These are phyloP conservation scores for Catocala fraxini DNA, from an alignment of 2,888 invertebrate genomes.

Conservation along the genomic window DNA sequence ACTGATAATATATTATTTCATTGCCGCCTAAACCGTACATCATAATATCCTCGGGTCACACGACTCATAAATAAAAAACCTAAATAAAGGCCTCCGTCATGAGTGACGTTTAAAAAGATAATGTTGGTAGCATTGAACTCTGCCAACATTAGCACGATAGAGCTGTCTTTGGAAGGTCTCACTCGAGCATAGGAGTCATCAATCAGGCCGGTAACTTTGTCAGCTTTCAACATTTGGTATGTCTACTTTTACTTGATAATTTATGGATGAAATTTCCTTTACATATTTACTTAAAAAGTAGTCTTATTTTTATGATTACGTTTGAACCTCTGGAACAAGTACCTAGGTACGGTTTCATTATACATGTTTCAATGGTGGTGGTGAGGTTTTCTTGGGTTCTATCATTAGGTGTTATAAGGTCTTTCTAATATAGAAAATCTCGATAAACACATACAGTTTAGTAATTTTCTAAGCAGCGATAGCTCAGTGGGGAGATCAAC, in stretches of 20 bases:
- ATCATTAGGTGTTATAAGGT: too few relatives aligned
- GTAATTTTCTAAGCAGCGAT: too few relatives aligned
- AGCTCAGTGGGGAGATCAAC: too few relatives aligned
- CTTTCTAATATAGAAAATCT: too few relatives aligned
- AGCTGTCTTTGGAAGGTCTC: slow-evolving; percentile 47
- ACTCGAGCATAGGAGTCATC: slow-evolving; percentile 58
- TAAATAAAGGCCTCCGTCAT: slow-evolving; percentile 25
- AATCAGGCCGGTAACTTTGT: slow-evolving; percentile 66
- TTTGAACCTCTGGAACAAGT: neutral
- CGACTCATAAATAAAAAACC: slow-evolving; percentile 15
- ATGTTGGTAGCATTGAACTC: slow-evolving; percentile 32
- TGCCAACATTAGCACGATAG: slow-evolving; percentile 45
- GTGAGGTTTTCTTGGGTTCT: too few relatives aligned
- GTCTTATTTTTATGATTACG: neutral
- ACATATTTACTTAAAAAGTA: slow-evolving; percentile 1
- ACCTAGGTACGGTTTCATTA: too few relatives aligned
- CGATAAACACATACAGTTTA: too few relatives aligned
- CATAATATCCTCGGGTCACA: slow-evolving; percentile 1
- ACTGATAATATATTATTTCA: too few relatives aligned
- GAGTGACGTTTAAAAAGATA: slow-evolving; percentile 45
- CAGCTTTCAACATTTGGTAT: slow-evolving; percentile 54
- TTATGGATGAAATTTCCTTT: slow-evolving; percentile 3
- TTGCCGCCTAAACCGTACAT: neutral
- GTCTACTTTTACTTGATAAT: slow-evolving; percentile 45
- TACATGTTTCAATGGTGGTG: too few relatives aligned